Percentiles rank a stretch among this genome's conserved stretches.
Conservation (phyloP, 2,888 invertebrate genomes). For the Leucozona laternaria region DNA sequence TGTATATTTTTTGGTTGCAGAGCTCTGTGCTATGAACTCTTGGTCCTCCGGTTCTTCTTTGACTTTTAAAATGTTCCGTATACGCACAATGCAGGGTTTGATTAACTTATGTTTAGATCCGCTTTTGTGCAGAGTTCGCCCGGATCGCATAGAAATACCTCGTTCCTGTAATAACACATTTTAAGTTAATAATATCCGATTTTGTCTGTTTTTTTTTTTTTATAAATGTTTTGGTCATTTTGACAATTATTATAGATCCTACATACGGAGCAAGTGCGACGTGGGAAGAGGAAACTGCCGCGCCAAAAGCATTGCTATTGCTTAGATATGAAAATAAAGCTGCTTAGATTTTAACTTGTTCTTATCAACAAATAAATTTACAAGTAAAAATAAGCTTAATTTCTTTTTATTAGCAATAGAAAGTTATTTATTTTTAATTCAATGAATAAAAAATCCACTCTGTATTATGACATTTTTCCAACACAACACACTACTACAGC, state of each 20-base stretch:
- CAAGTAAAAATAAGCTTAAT: neutral
- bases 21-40: neutral
- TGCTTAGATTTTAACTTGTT: neutral
- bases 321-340: neutral
- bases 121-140: slow-evolving; percentile 77
- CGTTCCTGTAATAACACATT: slow-evolving; percentile 63
- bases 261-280: slow-evolving; percentile 54
- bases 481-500: slow-evolving; percentile 21
- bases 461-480: slow-evolving; percentile 70
- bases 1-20: slow-evolving; percentile 9
- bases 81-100: slow-evolving; percentile 81
- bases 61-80: slow-evolving; percentile 79
- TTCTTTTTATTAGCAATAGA: neutral
- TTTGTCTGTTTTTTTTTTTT: too few relatives aligned
- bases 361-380: neutral
- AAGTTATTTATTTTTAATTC: slow-evolving; percentile 52
- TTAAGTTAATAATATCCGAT: slow-evolving; percentile 53
- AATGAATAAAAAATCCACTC: slow-evolving; percentile 50
- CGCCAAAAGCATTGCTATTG: slow-evolving; percentile 26
- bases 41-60: slow-evolving; percentile 21
- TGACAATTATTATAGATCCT: slow-evolving; percentile 33
- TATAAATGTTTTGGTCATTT: slow-evolving; percentile 44
- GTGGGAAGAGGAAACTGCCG: slow-evolving; percentile 45
- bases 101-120: slow-evolving; percentile 79
- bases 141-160: slow-evolving; percentile 81